Evolutionary conservation across 2,113 vertebrate species (phyloP).

Genomic region (Perccottus glenii): DNA sequence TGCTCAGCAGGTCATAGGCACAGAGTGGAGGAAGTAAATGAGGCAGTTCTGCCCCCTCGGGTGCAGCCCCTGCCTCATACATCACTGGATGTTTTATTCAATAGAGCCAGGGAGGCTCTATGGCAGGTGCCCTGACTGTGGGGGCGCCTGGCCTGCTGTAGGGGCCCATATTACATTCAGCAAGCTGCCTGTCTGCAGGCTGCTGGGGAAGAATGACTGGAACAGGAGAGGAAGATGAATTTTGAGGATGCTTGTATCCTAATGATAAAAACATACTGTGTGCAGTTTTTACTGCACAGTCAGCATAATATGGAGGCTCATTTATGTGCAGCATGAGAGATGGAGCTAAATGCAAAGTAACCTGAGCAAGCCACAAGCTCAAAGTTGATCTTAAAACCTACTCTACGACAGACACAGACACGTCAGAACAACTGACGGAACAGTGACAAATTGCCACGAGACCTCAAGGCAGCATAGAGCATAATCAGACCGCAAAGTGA

Average conservation of each 20-base stretch:
- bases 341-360: slow-evolving; percentile 52
- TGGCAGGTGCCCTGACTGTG: slow-evolving; percentile 79
- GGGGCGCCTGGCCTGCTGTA: slow-evolving; percentile 71
- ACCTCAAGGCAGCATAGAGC: slow-evolving; percentile 39
- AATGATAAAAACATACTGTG: slow-evolving; percentile 63
- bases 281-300: slow-evolving; percentile 57
- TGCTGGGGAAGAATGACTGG: slow-evolving; percentile 54
- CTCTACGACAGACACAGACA: neutral
- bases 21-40: slow-evolving; percentile 79
- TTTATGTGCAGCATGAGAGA: slow-evolving; percentile 47
- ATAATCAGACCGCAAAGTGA: slow-evolving; percentile 38
- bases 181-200: slow-evolving; percentile 60
- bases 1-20: slow-evolving; percentile 81
- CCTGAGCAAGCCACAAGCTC: slow-evolving; percentile 55
- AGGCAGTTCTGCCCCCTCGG: slow-evolving; percentile 79
- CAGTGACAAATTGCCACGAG: slow-evolving; percentile 48
- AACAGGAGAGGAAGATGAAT: slow-evolving; percentile 53
- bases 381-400: slow-evolving; percentile 55
- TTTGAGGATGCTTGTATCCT: slow-evolving; percentile 59
- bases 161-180: slow-evolving; percentile 76
- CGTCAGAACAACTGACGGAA: slow-evolving; percentile 32
- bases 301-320: slow-evolving; percentile 61
- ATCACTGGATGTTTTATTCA: slow-evolving; percentile 85
- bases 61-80: slow-evolving; percentile 80
- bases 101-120: slow-evolving; percentile 75